phyloP scores from a whole-genome alignment of 2,888 invertebrate genomes.

The Drosophila hawaiiensis region DNA sequence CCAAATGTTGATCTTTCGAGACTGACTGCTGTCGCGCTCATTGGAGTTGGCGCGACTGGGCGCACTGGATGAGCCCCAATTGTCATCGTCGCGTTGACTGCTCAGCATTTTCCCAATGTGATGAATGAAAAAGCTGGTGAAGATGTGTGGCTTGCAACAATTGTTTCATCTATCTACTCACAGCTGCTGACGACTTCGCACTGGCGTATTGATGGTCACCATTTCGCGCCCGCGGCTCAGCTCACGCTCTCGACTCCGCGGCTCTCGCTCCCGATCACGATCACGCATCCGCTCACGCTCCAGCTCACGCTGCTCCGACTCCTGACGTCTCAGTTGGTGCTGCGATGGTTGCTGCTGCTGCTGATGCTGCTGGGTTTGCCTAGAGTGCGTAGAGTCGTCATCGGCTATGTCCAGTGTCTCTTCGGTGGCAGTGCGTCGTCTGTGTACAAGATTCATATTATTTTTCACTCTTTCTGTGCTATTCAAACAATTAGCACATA shows the following conservation, averaged over 20 bases:
- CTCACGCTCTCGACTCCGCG: conserved; percentile 72
- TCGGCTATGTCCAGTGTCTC: conserved; percentile 80
- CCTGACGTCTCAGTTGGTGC: conserved; percentile 51
- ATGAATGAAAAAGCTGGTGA: conserved; percentile 39
- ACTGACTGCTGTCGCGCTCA: conserved; percentile 79
- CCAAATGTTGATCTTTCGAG: conserved; percentile 70
- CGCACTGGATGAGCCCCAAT: conserved; percentile 81
- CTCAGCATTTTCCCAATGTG: conserved; percentile 27
- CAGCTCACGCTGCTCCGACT: conserved; percentile 48
- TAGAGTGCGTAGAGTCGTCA: conserved; percentile 66
- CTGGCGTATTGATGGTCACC: conserved; percentile 64
- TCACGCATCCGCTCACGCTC: conserved; percentile 59
- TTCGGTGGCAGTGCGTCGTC: conserved; percentile 81
- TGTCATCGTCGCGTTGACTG: conserved; percentile 78
- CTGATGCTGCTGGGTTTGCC: conserved; percentile 46
- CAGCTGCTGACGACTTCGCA: conserved; percentile 76
- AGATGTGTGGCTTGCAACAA: conserved; percentile 7
- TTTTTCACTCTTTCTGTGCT: no score
- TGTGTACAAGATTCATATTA: conserved; percentile 19
- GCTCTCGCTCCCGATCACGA: conserved; percentile 57
- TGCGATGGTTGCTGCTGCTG: conserved; percentile 47
- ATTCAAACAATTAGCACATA: no score
- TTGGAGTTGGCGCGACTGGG: conserved; percentile 79
- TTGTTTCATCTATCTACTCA: conserved; percentile 55
- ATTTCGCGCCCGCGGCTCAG: conserved; percentile 74